Evolutionary conservation across 2,797 vertebrate species (phyloP), one percentile per base, ranked within the genome.

Genomic region (Neomorphus geoffroyi): DNA sequence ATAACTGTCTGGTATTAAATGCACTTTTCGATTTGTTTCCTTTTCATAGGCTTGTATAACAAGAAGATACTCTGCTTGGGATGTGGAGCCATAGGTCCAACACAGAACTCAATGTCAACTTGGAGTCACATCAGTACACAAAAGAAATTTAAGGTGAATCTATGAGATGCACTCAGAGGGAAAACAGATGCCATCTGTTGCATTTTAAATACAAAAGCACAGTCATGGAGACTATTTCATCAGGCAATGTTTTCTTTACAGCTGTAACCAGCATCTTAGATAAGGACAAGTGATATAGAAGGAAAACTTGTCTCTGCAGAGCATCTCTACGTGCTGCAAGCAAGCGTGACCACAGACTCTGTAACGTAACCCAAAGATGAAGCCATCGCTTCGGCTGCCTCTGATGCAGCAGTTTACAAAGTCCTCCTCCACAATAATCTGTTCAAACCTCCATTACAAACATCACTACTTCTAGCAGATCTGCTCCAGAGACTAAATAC

Each of bases 301-400:
- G 32, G 21, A 62, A 73, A 54, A 69, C 37, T 3, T 78, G 69
- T 37, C 67, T 77, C 61, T 74, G 75, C 86, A 89, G 67, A 92
- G 51, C 54, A 79, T n/a, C 50, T 65, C 33, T 3, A 9, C 6
- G 1, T 28, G 60, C 56, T 80, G 53, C 69, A 73, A 51, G 67
- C 0, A 0, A 88, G n/a, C 0, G 0, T 22, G 66, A 26, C n/a
- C 27, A 39, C 27, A 45, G 56, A 27, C 18, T 33, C 72, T 45
- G 62, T 58, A 70, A 37, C 33, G 69, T 30, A 84, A 21, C 28
- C 13, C 24, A 0, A 6, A 50, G 65, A 80, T 21, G 54, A 60
- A 90, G 46, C 56, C 53, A 11, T 16, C 0, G 2, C 61, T 57
- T 35, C 30, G n/a, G 18, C 85, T 48, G 45, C 69, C 61, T 64